Percentiles rank a stretch among this genome's conserved stretches.
Evolutionary conservation across 2,113 vertebrate genomes (phyloP).

Genomic region (Gopherus flavomarginatus): DNA sequence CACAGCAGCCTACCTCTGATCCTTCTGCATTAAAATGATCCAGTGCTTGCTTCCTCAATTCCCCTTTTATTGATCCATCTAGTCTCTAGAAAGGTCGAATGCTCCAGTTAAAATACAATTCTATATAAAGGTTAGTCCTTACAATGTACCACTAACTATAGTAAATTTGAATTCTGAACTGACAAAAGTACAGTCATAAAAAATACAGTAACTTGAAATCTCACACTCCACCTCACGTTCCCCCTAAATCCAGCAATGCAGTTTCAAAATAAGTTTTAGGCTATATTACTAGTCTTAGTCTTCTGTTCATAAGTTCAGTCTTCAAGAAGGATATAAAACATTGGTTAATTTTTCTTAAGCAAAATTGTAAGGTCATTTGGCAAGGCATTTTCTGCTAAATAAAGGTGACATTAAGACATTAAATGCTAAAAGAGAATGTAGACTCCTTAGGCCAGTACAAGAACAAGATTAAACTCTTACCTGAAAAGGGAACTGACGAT

Average conservation of each 20-base stretch:
- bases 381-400: not conserved
- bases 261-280: not conserved
- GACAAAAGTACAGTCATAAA: not conserved
- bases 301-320: not conserved
- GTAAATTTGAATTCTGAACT: not conserved
- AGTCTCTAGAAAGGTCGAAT: slow-evolving; percentile 85
- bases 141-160: not conserved
- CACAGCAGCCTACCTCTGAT: slow-evolving; percentile 87
- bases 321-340: not conserved
- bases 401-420: not conserved
- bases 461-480: slow-evolving; percentile 73
- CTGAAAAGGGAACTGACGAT: slow-evolving; percentile 95
- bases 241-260: not conserved
- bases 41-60: slow-evolving; percentile 95
- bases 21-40: slow-evolving; percentile 99
- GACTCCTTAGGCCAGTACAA: not conserved
- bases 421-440: not conserved
- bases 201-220: not conserved
- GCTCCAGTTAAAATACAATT: slow-evolving; percentile 16
- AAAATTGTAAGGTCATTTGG: not conserved
- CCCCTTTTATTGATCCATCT: slow-evolving; percentile 97
- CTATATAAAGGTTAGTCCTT: not conserved
- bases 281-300: not conserved
- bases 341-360: not conserved
- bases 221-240: not conserved